A percentile compares a stretch with the other conserved stretches of the same genome.
These are phyloP conservation scores for Troilus luridus DNA, from an alignment of 2,888 invertebrate genomes.

Conservation along the genomic window DNA sequence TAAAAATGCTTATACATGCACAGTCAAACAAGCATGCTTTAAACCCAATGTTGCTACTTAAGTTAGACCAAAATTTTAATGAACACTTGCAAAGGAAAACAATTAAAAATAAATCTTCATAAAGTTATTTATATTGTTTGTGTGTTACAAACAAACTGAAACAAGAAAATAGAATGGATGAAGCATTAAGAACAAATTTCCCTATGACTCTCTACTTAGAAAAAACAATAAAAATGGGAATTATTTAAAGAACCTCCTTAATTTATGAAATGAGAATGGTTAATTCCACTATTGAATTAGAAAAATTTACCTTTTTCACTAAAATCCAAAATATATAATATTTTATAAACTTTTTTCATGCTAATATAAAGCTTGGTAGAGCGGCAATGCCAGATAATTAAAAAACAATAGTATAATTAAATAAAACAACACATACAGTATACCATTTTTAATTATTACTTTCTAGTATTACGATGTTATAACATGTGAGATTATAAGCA, in stretches of 20 bases:
- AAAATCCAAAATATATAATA: neutral
- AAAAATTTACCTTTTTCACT: neutral
- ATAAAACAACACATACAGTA: too few relatives aligned
- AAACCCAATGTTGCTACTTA: neutral
- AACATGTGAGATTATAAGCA: neutral
- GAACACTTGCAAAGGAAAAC: neutral
- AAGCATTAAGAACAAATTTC: neutral
- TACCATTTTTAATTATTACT: too few relatives aligned
- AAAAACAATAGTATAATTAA: neutral
- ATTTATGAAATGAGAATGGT: neutral
- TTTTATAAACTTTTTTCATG: neutral
- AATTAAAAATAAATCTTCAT: neutral
- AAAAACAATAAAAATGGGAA: neutral
- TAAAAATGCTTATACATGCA: neutral
- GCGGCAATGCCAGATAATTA: neutral
- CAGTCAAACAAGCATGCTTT: neutral
- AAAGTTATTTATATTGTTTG: too few relatives aligned
- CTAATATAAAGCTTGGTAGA: neutral
- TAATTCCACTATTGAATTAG: neutral
- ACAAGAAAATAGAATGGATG: neutral
- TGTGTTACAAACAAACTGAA: too few relatives aligned
- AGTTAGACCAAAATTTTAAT: neutral
- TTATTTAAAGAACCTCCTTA: too few relatives aligned
- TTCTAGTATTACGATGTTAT: too few relatives aligned
- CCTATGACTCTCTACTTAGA: neutral